These are phyloP conservation scores for Lytechinus variegatus DNA, from an alignment of 35 echinoderm and acorn worm genomes.

Conservation along the genomic window DNA sequence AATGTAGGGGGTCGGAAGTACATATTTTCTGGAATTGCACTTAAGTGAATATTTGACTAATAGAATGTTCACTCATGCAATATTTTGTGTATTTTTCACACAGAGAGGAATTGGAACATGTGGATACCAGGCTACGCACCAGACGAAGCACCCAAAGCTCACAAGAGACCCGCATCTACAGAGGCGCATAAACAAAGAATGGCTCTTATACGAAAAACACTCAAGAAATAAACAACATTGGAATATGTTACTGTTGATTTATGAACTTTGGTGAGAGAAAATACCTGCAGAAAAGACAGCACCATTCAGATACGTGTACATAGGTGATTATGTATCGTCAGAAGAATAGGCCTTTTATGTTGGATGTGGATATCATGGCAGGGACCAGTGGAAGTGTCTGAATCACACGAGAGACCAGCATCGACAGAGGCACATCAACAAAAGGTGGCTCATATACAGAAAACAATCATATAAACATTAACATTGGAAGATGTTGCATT, in stretches of 20 bases:
- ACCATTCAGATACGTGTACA: too few relatives aligned
- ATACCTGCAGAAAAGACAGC: background rate
- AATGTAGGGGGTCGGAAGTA: too few relatives aligned
- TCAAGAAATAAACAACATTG: constrained; percentile 78
- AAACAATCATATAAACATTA: too few relatives aligned
- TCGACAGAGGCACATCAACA: too few relatives aligned
- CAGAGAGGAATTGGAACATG: constrained; percentile 99
- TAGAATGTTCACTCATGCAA: too few relatives aligned
- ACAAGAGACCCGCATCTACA: constrained; percentile 84
- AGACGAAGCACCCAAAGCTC: constrained; percentile 65
- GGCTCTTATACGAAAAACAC: constrained; percentile 90
- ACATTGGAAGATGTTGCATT: too few relatives aligned
- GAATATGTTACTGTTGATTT: background rate
- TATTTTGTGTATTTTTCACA: background rate
- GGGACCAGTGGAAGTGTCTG: too few relatives aligned
- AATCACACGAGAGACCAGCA: too few relatives aligned
- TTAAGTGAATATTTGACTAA: too few relatives aligned
- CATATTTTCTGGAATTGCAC: too few relatives aligned
- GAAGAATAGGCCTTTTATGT: background rate
- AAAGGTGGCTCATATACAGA: too few relatives aligned
- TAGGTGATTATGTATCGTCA: background rate
- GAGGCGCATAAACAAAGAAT: constrained; percentile 96
- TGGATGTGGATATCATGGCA: background rate
- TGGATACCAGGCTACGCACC: constrained; percentile 81
- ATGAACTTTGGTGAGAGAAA: background rate